Evolutionary conservation across 37 sponge, comb jelly and placozoan genomes (phyloP), one percentile per base, ranked within the genome.

Genomic region (Sycon ciliatum): DNA sequence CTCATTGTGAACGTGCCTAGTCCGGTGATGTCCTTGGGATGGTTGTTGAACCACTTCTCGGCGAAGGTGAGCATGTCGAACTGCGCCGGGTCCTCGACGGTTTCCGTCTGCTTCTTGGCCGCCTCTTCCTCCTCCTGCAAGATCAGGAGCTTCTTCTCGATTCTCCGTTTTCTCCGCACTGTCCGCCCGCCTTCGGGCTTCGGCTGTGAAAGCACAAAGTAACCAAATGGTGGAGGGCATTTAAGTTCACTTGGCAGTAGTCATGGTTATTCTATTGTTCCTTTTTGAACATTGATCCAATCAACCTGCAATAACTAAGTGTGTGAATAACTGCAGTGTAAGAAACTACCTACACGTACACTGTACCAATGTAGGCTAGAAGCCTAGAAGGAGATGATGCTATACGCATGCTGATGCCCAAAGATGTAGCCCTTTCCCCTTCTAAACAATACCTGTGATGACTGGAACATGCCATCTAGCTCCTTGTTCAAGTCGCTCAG

Each of bases 1-100:
- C 86, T 62, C 30, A 85, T 74, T 31, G 77, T 81, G 0, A 89
- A 52, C 0, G 86, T 89, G 35, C 86, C 82, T 64, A 89, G 80
- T 28, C 81, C 80, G 31, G 83, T 75, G 39, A 80, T 71, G 62
- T 88, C 93, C 22, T 71, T 77, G 9, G 93, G 93, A 72, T 83
- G 87, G 36, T 92, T 89, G 68, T 92, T 92, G 77, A 85, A 92
- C 65, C 85, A 85, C 76, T 82, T 82, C 73, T 92, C 93, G 30
- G 93, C 93, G 77, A 82, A 92, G 65, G 84, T 82, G 62, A 92
- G 29, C 77, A 92, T 60, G 13, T 85, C 79, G 73, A 78, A 92
- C 9, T 74, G 79, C 0, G 67, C 28, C 1, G 91, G 91, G 72
- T 92, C 86, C 26, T 60, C 22, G 7, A 18, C 63, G 26, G 7